Evolutionary conservation across 2,113 vertebrate species (phyloP), one percentile per base, ranked within the genome.

Genomic region (Oreotrochilus melanogaster): DNA sequence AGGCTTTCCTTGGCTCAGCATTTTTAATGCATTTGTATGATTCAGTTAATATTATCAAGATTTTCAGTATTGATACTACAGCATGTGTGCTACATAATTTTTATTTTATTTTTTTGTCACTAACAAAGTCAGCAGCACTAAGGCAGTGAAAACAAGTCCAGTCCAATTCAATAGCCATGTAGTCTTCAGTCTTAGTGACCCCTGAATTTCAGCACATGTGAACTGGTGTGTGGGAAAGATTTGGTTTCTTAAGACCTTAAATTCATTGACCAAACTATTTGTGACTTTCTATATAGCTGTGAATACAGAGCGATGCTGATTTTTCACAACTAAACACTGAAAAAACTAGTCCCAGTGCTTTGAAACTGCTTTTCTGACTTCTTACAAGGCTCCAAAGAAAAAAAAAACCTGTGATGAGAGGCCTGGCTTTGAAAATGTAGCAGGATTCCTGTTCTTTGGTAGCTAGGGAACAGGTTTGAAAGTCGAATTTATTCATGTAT

Each of bases 401-500:
- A 73, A 37, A 88, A 79, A 14, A 39, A 39, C 14, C 85, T 67
- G 25, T 66, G 47, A 58, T 74, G 66, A 76, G 53, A 82, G 15
- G 31, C 42, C 42, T 33, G 70, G 51, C 78, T 90, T 78, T 83
- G 72, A 78, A 92, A 88, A 79, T 10, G 8, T 2, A 33, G 42
- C 54, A 87, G 50, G 37, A 75, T 78, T 74, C 23, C 64, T 78
- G 74, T 89, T 7, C 60, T 78, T 43, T 61, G 47, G 75, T 78
- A 95, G 35, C 76, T 94, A 94, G 57, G 82, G 75, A 94, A 83
- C 65, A 42, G 53, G 35, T 35, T 86, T 86, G 64, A 88, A 92
- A 88, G 58, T 78, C 45, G 60, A 57, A 11, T 24, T 86, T 64
- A 64, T 56, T 48, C 37, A 47, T 73, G 30, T 62, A 88, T 39